Conservation (phyloP, 2,113 vertebrate species). For the Neogale vison region DNA sequence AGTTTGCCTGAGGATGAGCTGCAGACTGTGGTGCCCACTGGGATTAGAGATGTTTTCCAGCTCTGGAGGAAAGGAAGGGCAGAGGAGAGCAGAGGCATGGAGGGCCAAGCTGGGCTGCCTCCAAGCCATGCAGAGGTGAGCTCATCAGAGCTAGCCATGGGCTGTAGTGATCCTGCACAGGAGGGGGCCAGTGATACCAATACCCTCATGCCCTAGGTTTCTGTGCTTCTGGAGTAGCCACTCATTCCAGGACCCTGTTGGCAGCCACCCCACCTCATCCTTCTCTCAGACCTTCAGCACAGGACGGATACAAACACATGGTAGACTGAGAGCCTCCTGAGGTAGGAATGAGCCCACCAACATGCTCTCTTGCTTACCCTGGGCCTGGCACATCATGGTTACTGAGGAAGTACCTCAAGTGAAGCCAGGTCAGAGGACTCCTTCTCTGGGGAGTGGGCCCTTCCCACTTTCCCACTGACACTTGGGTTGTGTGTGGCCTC, state of each 20-base stretch:
- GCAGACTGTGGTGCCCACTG: not conserved
- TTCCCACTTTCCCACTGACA: not conserved
- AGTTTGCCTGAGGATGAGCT: not conserved
- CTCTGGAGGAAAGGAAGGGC: not conserved
- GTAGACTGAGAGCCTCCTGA: not conserved
- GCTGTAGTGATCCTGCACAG: not conserved
- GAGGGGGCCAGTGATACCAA: accelerated
- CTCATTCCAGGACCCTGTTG: not conserved
- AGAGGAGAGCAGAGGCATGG: too few relatives aligned
- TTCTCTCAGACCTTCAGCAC: not conserved
- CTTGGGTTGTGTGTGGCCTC: not conserved
- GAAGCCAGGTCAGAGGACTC: not conserved
- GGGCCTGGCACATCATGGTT: not conserved
- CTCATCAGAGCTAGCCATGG: not conserved
- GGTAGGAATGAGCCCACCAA: not conserved
- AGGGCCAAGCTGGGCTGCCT: not conserved
- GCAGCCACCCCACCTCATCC: not conserved
- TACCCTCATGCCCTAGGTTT: accelerated
- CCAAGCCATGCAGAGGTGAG: not conserved
- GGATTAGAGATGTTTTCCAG: not conserved
- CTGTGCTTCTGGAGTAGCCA: not conserved
- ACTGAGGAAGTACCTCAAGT: too few relatives aligned
- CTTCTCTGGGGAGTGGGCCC: too few relatives aligned
- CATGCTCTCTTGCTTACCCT: accelerated
- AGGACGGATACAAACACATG: not conserved